Conservation (phyloP, 2,113 vertebrate genomes). For the Malurus alboscapulatus region DNA sequence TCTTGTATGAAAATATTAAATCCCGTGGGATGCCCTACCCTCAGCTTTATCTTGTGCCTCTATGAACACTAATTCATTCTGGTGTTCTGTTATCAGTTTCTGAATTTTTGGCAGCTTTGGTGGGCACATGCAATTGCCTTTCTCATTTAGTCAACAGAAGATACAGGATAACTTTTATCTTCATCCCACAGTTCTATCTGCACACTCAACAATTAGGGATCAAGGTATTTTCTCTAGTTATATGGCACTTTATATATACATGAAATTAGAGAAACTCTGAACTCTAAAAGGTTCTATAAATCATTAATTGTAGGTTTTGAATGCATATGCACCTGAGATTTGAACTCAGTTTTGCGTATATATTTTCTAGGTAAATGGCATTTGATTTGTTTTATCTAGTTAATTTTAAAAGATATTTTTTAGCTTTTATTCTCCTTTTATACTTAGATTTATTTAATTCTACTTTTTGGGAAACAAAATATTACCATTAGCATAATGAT, state of each 20-base stretch:
- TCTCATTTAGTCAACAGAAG: background rate
- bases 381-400: background rate
- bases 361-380: background rate
- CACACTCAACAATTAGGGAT: background rate
- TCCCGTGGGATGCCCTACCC: background rate
- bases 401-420: background rate
- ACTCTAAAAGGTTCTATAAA: background rate
- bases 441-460: background rate
- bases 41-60: background rate
- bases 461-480: background rate
- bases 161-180: rapidly evolving
- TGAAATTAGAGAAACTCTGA: background rate
- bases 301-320: background rate
- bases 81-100: background rate
- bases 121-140: background rate
- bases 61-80: background rate
- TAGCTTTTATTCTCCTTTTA: background rate
- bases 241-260: background rate
- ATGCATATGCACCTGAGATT: background rate
- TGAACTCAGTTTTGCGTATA: background rate
- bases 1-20: background rate
- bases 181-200: background rate
- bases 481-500: background rate
- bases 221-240: background rate
- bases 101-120: background rate